These are phyloP conservation scores for Pantherophis guttatus DNA, from an alignment of 2,113 vertebrate genomes.

Conservation along the genomic window DNA sequence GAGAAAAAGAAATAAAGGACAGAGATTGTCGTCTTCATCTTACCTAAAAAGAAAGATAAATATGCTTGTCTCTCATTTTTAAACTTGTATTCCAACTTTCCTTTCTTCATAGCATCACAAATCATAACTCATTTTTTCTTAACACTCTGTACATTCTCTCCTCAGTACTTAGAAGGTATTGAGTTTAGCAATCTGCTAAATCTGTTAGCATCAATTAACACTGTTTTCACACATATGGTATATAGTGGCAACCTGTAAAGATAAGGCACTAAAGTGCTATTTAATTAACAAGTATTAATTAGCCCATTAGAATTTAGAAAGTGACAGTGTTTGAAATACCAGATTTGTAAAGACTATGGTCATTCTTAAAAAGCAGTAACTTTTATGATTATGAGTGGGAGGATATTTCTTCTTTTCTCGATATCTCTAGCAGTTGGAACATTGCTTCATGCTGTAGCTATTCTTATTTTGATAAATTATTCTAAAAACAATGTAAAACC, in stretches of 20 bases:
- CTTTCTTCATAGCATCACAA: not conserved
- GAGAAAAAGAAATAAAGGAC: not conserved
- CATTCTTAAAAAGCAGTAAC: not conserved
- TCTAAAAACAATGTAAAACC: not conserved
- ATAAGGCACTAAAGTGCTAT: constrained; percentile 20
- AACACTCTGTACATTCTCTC: not conserved
- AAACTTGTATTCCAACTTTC: not conserved
- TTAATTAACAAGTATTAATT: constrained; percentile 28
- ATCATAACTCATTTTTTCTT: not conserved
- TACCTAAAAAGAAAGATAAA: constrained; percentile 13
- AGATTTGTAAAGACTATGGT: not conserved
- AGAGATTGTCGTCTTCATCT: constrained; percentile 2
- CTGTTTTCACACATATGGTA: constrained; percentile 18
- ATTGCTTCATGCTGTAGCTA: not conserved
- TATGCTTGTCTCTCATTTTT: not conserved
- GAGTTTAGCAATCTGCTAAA: constrained; percentile 23
- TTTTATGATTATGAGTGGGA: not conserved
- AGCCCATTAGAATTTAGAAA: not conserved
- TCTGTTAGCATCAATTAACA: constrained; percentile 7
- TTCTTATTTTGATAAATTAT: not conserved
- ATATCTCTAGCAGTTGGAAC: not conserved
- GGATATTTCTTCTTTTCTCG: not conserved
- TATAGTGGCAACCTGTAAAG: constrained; percentile 14
- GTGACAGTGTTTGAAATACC: not conserved
- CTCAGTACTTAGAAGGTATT: not conserved